Conservation (phyloP, 2,113 vertebrate genomes). For the Podarcis muralis region DNA sequence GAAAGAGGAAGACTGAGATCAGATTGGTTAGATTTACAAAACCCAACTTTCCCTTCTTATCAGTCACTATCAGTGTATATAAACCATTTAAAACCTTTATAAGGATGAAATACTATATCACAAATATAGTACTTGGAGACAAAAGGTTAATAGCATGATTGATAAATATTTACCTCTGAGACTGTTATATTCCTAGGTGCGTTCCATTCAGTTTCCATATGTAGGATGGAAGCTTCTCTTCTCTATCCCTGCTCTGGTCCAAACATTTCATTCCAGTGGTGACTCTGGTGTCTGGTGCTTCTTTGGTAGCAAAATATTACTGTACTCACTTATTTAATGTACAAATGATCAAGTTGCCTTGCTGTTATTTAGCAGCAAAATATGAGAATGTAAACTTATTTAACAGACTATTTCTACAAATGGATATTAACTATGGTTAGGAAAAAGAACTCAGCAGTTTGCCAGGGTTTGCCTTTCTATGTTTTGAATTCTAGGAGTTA, state of each 20-base stretch:
- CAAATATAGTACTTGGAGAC: not conserved
- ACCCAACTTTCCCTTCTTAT: not conserved
- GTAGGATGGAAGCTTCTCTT: not conserved
- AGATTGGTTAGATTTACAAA: not conserved
- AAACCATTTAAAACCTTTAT: not conserved
- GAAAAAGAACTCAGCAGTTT: not conserved
- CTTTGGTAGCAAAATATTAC: not conserved
- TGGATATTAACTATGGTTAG: not conserved
- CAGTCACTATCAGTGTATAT: not conserved
- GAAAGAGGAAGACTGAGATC: not conserved
- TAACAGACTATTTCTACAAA: not conserved
- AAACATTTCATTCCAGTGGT: not conserved
- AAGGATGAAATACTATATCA: not conserved
- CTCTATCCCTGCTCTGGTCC: not conserved
- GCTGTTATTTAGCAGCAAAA: too few relatives aligned
- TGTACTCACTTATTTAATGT: too few relatives aligned
- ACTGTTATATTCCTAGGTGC: not conserved
- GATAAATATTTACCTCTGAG: not conserved
- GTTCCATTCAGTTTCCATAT: not conserved
- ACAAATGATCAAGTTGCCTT: too few relatives aligned
- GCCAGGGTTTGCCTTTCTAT: not conserved
- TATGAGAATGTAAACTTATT: not conserved
- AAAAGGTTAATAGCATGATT: not conserved
- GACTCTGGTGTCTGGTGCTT: not conserved
- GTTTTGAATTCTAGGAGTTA: not conserved